phyloP scores from a whole-genome alignment of 1,140 invertebrate species.

The Archivesica marissinica region DNA sequence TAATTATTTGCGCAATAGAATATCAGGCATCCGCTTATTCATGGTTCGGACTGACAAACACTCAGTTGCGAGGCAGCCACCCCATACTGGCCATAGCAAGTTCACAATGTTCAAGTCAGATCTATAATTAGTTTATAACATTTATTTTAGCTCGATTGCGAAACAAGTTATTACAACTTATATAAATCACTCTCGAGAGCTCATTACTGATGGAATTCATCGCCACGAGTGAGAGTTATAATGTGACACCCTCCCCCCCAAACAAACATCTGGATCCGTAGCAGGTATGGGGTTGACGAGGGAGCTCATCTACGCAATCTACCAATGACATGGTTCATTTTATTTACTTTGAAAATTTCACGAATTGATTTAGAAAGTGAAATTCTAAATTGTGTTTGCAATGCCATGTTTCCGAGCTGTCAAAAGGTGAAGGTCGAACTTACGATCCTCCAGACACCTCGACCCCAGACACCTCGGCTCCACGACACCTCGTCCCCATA shows the following conservation, averaged over 20 bases:
- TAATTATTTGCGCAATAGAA: too few species aligned
- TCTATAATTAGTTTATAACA: too few species aligned
- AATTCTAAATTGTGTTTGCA: background rate
- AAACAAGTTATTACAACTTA: background rate
- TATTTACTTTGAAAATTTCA: background rate
- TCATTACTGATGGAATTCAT: background rate
- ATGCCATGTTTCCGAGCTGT: constrained; percentile 27
- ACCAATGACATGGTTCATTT: background rate
- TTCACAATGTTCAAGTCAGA: too few species aligned
- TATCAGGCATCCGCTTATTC: too few species aligned
- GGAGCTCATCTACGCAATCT: background rate
- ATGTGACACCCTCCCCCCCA: background rate
- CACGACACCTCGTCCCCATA: too few species aligned
- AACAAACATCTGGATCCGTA: background rate
- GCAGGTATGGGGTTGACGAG: background rate
- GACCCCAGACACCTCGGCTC: too few species aligned
- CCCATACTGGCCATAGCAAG: too few species aligned
- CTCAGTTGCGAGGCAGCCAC: too few species aligned
- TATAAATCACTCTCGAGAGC: background rate
- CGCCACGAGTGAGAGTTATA: background rate
- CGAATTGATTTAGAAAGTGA: background rate
- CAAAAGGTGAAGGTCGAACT: constrained; percentile 51
- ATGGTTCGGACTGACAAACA: too few species aligned
- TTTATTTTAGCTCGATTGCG: too few species aligned
- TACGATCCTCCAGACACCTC: too few species aligned